Evolutionary conservation across 2,113 vertebrate genomes (phyloP), one percentile per base, ranked within the genome.

Genomic region (Dasyurus viverrinus): DNA sequence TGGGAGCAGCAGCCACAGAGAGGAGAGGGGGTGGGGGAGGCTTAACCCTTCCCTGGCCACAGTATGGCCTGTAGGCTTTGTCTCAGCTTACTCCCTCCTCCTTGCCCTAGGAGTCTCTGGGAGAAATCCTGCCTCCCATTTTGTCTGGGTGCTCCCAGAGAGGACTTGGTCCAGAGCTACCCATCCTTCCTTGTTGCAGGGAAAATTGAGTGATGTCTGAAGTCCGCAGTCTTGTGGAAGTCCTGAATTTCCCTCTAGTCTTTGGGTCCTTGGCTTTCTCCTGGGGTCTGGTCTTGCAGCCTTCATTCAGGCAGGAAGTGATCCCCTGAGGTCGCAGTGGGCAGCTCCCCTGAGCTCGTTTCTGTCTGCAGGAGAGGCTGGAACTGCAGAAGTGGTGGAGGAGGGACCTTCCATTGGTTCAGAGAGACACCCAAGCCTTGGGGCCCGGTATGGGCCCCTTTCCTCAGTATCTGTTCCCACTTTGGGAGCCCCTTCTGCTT

Each of bases 1-100:
- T 98, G 98, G 97, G 97, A 98, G 97, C 97, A 96, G 96, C 97
- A 98, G 98, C 98, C 97, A 98, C 98, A 95, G 98, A 96, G 94
- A 96, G 96, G 98, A 93, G 98, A 98, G 97, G 96, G 93, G n/a
- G 89, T 27, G 46, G 89, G 89, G 91, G 84, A 53, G 48, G 98
- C 98, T 99, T 98, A 99, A 98, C 98, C 96, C 97, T 97, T 98
- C 93, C 96, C 91, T 96, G 68, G 89, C 97, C 30, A 14, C 48
- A 57, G 53, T 57, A 50, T 54, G 76, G n/a, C 1, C 11, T 94
- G 22, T 48, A 57, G 90, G 46, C 0, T 27, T 54, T 46, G 11
- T 89, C 92, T 68, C 36, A 55, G 50, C 68, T 14, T 47, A 53
- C 90, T 91, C 22, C 91, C 90, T 48, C 76, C 50, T 52, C 47